phyloP scores from a whole-genome alignment of 2,888 invertebrate species.

The Alcis repandata region DNA sequence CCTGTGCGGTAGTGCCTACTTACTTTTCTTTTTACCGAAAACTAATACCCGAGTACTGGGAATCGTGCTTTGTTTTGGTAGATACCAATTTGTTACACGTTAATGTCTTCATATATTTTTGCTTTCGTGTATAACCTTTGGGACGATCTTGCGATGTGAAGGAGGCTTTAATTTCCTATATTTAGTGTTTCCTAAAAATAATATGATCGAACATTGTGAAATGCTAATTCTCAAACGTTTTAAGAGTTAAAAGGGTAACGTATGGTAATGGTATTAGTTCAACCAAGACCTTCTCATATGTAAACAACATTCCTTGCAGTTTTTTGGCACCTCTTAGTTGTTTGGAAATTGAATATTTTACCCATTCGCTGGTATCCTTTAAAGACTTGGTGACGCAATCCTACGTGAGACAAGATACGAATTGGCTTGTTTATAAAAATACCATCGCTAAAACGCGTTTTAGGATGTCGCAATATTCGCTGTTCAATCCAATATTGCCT shows the following conservation, averaged over 20 bases:
- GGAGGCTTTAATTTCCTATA: too few species aligned
- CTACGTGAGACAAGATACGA: slow-evolving; percentile 60
- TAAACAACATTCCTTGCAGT: slow-evolving; percentile 74
- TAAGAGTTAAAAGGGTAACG: not conserved
- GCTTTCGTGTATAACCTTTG: too few species aligned
- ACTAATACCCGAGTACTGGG: too few species aligned
- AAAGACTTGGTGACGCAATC: slow-evolving; percentile 63
- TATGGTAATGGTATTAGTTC: slow-evolving; percentile 4
- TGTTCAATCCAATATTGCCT: slow-evolving; percentile 13
- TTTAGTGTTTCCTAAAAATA: not conserved
- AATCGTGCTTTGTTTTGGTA: too few species aligned
- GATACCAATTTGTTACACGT: too few species aligned
- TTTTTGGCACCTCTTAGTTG: slow-evolving; percentile 68
- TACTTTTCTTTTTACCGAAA: too few species aligned
- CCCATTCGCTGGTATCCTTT: slow-evolving; percentile 56
- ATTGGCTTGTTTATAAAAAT: slow-evolving; percentile 31
- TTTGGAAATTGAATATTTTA: slow-evolving; percentile 64
- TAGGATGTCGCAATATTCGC: slow-evolving; percentile 6
- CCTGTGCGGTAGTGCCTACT: too few species aligned
- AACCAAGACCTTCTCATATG: slow-evolving; percentile 31
- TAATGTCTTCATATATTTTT: too few species aligned
- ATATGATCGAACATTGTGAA: not conserved
- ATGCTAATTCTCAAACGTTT: not conserved
- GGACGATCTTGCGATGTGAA: too few species aligned
- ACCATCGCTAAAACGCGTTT: slow-evolving; percentile 20